These are phyloP conservation scores for Drosophila mulleri DNA, from an alignment of 2,888 invertebrate species.

Conservation along the genomic window DNA sequence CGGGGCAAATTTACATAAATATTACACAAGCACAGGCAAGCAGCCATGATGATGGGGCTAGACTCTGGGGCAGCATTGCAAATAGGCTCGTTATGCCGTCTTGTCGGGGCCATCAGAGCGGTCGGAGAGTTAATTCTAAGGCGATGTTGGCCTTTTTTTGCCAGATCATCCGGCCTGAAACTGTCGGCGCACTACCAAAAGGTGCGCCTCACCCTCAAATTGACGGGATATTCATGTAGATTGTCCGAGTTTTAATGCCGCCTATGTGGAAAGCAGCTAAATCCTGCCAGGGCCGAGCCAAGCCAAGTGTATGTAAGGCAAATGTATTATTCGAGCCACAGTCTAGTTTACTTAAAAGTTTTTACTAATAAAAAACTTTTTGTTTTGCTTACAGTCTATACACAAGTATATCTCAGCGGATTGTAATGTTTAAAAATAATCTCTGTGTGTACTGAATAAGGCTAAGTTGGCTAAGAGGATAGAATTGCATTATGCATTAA, in stretches of 20 bases:
- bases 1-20: conserved; percentile 70
- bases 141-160: conserved; percentile 37
- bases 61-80: conserved; percentile 68
- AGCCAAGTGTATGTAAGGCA: not conserved
- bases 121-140: conserved; percentile 56
- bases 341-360: not conserved
- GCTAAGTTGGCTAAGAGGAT: not conserved
- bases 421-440: not conserved
- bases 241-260: conserved; percentile 31
- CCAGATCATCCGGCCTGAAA: conserved; percentile 55
- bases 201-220: conserved; percentile 59
- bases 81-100: conserved; percentile 73
- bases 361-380: not conserved
- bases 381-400: not conserved
- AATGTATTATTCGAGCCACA: not conserved
- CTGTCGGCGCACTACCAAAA: conserved; percentile 57
- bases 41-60: conserved; percentile 58
- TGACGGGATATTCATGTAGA: conserved; percentile 30
- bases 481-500: not conserved
- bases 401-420: not conserved
- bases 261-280: not conserved
- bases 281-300: not conserved
- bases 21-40: conserved; percentile 62
- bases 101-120: conserved; percentile 27
- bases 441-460: not conserved